These are phyloP conservation scores for Drosophila kanekoi DNA, from an alignment of 2,888 invertebrate genomes.

Conservation along the genomic window DNA sequence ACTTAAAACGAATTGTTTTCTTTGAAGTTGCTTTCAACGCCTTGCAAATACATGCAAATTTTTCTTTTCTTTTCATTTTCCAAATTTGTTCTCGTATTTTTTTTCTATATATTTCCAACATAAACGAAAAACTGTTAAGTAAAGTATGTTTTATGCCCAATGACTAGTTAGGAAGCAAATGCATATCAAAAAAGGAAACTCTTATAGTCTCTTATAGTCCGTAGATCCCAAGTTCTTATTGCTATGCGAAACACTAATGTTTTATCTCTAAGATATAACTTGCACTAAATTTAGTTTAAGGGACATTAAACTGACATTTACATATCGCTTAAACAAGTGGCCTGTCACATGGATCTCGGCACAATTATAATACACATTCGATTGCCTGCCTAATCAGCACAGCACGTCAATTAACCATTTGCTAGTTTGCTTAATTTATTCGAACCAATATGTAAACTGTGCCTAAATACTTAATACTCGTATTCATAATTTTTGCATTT, in stretches of 20 bases:
- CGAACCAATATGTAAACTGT: constrained; percentile 5
- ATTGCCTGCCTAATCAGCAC: constrained; percentile 15
- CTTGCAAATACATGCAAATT: no score
- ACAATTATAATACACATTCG: constrained; percentile 10
- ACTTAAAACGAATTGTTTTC: no score
- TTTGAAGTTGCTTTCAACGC: no score
- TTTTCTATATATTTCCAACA: no score
- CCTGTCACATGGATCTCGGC: not conserved
- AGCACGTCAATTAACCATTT: constrained; percentile 10
- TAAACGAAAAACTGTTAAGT: no score
- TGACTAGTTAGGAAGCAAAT: no score
- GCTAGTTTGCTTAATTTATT: constrained; percentile 4
- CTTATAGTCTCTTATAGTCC: no score
- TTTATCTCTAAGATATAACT: not conserved
- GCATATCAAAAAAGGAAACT: no score
- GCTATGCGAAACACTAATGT: not conserved
- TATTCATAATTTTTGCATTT: constrained; percentile 16
- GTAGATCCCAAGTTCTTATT: no score
- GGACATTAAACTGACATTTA: constrained; percentile 6
- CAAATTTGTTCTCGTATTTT: no score
- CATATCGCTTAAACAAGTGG: not conserved
- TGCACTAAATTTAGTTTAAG: not conserved
- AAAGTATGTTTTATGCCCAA: no score
- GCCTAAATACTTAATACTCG: constrained; percentile 3
- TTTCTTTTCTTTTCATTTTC: no score